phyloP scores from a whole-genome alignment of 2,797 vertebrate genomes.

The Pangasius macronema region DNA sequence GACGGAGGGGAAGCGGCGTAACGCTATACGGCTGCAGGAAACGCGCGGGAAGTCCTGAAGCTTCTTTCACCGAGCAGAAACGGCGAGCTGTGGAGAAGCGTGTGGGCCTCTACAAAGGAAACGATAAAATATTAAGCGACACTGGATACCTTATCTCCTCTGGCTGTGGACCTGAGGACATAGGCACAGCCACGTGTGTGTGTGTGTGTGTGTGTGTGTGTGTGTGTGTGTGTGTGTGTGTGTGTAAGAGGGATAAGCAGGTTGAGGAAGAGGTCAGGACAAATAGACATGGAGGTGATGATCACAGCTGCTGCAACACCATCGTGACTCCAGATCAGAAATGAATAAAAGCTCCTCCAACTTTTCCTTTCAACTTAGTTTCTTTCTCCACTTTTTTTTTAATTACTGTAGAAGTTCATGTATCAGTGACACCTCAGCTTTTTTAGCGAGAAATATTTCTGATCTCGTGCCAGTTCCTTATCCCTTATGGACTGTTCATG shows the following conservation, averaged over 20 bases:
- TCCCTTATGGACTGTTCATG: not conserved
- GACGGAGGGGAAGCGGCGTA: conserved; percentile 59
- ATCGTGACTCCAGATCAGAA: not conserved
- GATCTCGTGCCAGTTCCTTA: not conserved
- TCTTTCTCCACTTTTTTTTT: not conserved
- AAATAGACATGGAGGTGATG: conserved; percentile 32
- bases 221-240: conserved; percentile 19
- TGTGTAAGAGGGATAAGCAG: conserved; percentile 12
- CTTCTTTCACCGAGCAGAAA: conserved; percentile 59
- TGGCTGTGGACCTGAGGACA: conserved; percentile 67
- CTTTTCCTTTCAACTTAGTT: not conserved
- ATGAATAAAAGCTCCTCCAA: not conserved
- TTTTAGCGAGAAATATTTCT: not conserved
- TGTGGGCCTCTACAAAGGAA: conserved; percentile 73
- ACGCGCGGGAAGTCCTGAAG: conserved; percentile 58
- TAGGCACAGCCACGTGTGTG: conserved; percentile 57
- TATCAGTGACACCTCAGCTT: not conserved
- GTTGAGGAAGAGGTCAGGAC: conserved; percentile 51
- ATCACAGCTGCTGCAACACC: conserved; percentile 22
- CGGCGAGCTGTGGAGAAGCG: conserved; percentile 61
- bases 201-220: conserved; percentile 47
- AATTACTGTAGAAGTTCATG: not conserved
- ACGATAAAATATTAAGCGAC: conserved; percentile 80
- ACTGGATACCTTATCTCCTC: conserved; percentile 73
- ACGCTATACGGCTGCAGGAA: conserved; percentile 63